A percentile compares a stretch with the other conserved stretches of the same genome.
Evolutionary conservation across 92 coral and sea anemone genomes (phyloP).

Genomic region (Plumapathes pennacea): DNA sequence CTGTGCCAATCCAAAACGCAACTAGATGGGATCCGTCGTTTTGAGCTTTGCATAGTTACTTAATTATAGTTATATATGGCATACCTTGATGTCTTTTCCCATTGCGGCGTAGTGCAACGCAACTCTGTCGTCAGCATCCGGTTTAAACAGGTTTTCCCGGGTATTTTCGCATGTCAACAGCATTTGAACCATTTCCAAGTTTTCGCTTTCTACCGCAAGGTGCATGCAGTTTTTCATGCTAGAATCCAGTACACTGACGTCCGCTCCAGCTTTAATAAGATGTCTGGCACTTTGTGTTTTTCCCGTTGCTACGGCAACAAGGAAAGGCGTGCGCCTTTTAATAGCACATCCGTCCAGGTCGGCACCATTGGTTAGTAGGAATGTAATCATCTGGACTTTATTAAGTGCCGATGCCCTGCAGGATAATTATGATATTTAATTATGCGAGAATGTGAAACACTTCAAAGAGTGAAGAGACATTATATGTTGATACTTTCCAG

Average conservation of each 20-base stretch:
- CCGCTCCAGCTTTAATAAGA: slow-evolving; percentile 65
- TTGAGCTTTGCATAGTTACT: too few species aligned
- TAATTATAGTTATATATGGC: too few species aligned
- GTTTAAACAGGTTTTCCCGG: slow-evolving; percentile 31
- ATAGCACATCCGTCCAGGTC: slow-evolving; percentile 45
- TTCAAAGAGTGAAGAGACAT: too few species aligned
- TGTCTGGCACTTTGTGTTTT: slow-evolving; percentile 46
- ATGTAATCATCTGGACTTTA: slow-evolving; percentile 39
- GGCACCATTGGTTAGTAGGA: slow-evolving; percentile 49
- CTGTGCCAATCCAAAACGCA: too few species aligned
- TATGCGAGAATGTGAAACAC: too few species aligned
- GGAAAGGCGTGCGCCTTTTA: slow-evolving; percentile 64
- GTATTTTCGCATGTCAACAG: slow-evolving; percentile 29
- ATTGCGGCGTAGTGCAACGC: slow-evolving; percentile 73
- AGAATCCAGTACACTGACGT: slow-evolving; percentile 31
- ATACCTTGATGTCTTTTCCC: slow-evolving; percentile 51
- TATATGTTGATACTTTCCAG: too few species aligned
- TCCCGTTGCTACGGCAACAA: slow-evolving; percentile 65
- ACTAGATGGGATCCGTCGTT: too few species aligned
- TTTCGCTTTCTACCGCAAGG: slow-evolving; percentile 66
- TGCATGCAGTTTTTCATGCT: slow-evolving; percentile 66
- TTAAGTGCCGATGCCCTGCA: slow-evolving; percentile 57
- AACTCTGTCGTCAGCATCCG: slow-evolving; percentile 63
- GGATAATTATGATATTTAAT: neutral
- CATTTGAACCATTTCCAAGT: slow-evolving; percentile 58